Percentiles rank a stretch among this genome's conserved stretches.
Conservation (phyloP, 2,888 invertebrate species). For the Augochlorella aurata region DNA sequence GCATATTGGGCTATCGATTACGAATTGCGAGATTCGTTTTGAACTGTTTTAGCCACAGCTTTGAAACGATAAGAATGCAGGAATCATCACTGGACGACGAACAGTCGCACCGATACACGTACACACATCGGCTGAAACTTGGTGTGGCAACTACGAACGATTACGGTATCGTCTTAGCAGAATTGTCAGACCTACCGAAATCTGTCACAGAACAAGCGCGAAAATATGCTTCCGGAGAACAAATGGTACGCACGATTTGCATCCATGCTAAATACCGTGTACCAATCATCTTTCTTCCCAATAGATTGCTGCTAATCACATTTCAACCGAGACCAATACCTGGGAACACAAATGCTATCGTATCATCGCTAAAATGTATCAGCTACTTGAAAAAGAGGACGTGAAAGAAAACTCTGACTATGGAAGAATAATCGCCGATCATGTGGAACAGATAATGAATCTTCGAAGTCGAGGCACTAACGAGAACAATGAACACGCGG, state of each 20-base stretch:
- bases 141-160: slow-evolving; percentile 85
- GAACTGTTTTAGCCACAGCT: slow-evolving; percentile 73
- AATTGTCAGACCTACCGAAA: slow-evolving; percentile 85
- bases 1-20: too few species aligned
- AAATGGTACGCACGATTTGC: neutral
- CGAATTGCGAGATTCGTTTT: neutral
- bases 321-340: neutral
- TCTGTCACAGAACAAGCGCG: slow-evolving; percentile 84
- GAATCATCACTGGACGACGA: slow-evolving; percentile 70
- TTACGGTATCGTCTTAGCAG: slow-evolving; percentile 87
- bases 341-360: slow-evolving; percentile 58
- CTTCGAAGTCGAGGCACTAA: neutral
- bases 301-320: slow-evolving; percentile 15
- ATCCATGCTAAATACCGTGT: neutral
- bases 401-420: neutral
- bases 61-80: slow-evolving; percentile 81
- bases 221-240: slow-evolving; percentile 80
- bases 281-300: neutral
- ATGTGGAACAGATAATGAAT: neutral
- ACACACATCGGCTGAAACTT: slow-evolving; percentile 85
- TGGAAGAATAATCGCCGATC: neutral
- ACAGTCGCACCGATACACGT: slow-evolving; percentile 83
- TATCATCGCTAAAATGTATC: slow-evolving; percentile 50
- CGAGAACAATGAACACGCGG: neutral
- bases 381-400: slow-evolving; percentile 47